Base-by-base conservation (phyloP, 2,888 invertebrate species). In the Ceratothoa steindachneri region DNA sequence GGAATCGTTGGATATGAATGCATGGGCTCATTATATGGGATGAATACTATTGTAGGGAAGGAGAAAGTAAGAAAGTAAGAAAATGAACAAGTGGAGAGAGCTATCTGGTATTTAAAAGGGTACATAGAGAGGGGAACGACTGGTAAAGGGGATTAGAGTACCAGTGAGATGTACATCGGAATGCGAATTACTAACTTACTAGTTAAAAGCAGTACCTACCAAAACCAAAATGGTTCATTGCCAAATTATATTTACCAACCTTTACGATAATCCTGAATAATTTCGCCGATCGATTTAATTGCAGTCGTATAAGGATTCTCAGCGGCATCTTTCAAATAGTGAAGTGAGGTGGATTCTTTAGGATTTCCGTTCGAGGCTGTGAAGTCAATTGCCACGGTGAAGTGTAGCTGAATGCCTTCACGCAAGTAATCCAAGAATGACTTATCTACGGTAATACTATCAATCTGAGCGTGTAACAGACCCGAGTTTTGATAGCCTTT, bases 351-450 rank as follows among this genome's bases (percentile, higher is more conserved):
- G 2, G 82, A 82, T 53, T 81, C 80, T 27, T 77, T 78, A 24
- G 83, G 83, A 74, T 83, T 82, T 2, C 84, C 83, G 77, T 83
- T 83, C 2, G 83, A 83, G 3, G 83, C 83, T 28, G 83, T 83
- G 69, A 83, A 83, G 77, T 83, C 83, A 29, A 84, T 80, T 4
- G 84, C 84, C 30, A 84, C 83, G 1, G 83, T 83, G 69, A 83
- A 84, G 80, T 83, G 82, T 28, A 84, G 80, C 76, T 83, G 81
- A 24, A 81, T 81, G 83, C 87, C 86, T 64, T 85, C 85, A 74
- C 85, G 83, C 31, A 87, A 84, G 81, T 85, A 88, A 81, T 88
- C 87, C 66, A 87, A 81, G 81, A 88, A 87, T 3, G 81, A 77
- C 24, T 80, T 80, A 51, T 82, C 81, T 67, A 76, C 81, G 51